Percentiles rank a stretch among this genome's conserved stretches.
These are phyloP conservation scores for Xiphophorus hellerii DNA, from an alignment of 2,113 vertebrate species.

Conservation along the genomic window DNA sequence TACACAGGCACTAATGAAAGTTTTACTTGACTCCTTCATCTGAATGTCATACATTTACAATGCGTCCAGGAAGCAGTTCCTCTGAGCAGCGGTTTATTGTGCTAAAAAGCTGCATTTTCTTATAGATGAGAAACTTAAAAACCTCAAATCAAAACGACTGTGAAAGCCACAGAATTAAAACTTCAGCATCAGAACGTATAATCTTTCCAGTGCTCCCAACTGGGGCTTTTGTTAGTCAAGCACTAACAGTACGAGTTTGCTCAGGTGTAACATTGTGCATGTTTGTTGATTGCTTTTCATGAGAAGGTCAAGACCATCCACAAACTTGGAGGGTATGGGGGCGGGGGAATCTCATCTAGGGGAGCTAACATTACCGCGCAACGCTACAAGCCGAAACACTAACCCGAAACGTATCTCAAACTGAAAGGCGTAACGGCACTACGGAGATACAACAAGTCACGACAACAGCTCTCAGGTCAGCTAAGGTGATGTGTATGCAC, in stretches of 20 bases:
- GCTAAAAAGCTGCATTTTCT: background rate
- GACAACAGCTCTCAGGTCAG: slow-evolving; percentile 13
- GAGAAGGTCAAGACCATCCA: slow-evolving; percentile 13
- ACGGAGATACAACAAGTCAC: slow-evolving; percentile 15
- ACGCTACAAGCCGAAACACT: slow-evolving; percentile 47
- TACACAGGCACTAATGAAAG: slow-evolving; percentile 56
- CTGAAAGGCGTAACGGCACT: slow-evolving; percentile 56
- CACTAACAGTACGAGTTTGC: slow-evolving; percentile 18
- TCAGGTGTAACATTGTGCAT: slow-evolving; percentile 26
- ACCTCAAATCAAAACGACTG: background rate
- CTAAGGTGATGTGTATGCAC: background rate
- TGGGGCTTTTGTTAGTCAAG: slow-evolving; percentile 24
- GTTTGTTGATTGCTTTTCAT: slow-evolving; percentile 32
- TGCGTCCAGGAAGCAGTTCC: background rate
- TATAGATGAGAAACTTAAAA: background rate
- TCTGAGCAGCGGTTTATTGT: background rate
- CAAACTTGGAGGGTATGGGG: background rate
- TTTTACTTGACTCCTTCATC: slow-evolving; percentile 14
- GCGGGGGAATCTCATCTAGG: slow-evolving; percentile 1
- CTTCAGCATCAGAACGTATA: background rate
- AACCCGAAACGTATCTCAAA: slow-evolving; percentile 21
- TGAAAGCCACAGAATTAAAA: background rate
- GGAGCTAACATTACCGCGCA: slow-evolving; percentile 21
- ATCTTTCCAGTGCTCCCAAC: slow-evolving; percentile 44
- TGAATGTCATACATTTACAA: background rate